Percentiles rank a stretch among this genome's conserved stretches.
These are phyloP conservation scores for Chrysaora quinquecirrha DNA, from an alignment of 30 jellyfish, hydroid and myxozoan genomes.

Conservation along the genomic window DNA sequence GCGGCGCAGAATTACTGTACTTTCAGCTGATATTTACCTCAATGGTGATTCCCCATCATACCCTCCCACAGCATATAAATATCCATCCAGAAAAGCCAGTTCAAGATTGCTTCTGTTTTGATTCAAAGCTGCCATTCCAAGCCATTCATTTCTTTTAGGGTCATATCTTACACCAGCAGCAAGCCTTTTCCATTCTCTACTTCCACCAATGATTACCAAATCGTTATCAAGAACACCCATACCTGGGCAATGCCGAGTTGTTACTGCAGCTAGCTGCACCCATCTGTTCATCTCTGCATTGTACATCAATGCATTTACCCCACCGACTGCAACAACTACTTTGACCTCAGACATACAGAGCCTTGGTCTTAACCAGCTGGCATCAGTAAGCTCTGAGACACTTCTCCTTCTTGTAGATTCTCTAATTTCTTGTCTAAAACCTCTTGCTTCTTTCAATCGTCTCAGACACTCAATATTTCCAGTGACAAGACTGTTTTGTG, in stretches of 20 bases:
- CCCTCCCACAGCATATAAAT: slow-evolving; percentile 95
- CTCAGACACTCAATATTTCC: slow-evolving; percentile 8
- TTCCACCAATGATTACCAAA: slow-evolving; percentile 89
- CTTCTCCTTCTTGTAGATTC: slow-evolving; percentile 9
- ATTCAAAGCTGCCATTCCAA: slow-evolving; percentile 54
- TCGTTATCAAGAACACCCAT: slow-evolving; percentile 71
- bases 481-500: slow-evolving; percentile 1
- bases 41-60: slow-evolving; percentile 92
- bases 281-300: slow-evolving; percentile 71
- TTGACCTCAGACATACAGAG: slow-evolving; percentile 71
- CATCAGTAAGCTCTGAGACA: neutral
- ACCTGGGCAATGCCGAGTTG: slow-evolving; percentile 98
- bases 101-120: slow-evolving; percentile 92
- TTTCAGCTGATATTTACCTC: slow-evolving; percentile 58
- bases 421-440: slow-evolving; percentile 11
- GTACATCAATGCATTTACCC: slow-evolving; percentile 77
- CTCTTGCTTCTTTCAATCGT: slow-evolving; percentile 45
- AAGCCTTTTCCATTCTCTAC: slow-evolving; percentile 92
- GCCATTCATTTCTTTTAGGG: slow-evolving; percentile 82
- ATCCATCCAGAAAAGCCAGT: slow-evolving; percentile 73
- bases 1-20: too few relatives aligned
- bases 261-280: slow-evolving; percentile 72
- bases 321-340: slow-evolving; percentile 91
- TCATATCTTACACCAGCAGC: slow-evolving; percentile 77
- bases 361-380: slow-evolving; percentile 81